Conservation (phyloP, 2,797 vertebrate genomes). For the Passerculus sandwichensis region DNA sequence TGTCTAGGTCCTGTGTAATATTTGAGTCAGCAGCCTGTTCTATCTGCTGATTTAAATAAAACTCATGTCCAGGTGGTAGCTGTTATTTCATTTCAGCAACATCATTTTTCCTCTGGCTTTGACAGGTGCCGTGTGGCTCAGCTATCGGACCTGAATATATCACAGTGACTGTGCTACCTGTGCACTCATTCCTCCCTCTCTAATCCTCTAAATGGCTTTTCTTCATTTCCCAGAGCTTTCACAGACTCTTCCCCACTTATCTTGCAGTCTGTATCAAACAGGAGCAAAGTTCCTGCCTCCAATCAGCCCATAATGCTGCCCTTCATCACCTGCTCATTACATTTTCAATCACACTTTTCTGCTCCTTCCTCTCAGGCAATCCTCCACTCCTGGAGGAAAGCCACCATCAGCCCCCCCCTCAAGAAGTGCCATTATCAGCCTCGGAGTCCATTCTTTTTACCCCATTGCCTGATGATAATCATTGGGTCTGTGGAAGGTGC, state of each 20-base stretch:
- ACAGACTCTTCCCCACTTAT: neutral
- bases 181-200: neutral
- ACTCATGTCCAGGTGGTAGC: neutral
- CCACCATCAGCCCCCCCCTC: neutral
- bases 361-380: neutral
- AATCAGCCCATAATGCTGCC: slow-evolving; percentile 7
- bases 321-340: slow-evolving; percentile 36
- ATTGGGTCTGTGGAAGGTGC: neutral
- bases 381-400: neutral
- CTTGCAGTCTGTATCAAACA: neutral
- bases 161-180: neutral
- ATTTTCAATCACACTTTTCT: slow-evolving; percentile 26
- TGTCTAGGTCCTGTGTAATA: neutral
- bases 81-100: slow-evolving; percentile 6
- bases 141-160: neutral
- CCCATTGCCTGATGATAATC: neutral
- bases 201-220: neutral
- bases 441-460: neutral
- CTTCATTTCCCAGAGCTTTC: slow-evolving; percentile 12
- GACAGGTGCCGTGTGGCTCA: neutral
- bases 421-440: neutral
- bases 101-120: neutral
- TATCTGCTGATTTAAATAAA: neutral
- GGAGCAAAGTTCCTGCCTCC: slow-evolving; percentile 36
- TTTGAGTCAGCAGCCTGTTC: neutral